A percentile compares a stretch with the other conserved stretches of the same genome.
Conservation (phyloP, 2,113 vertebrate species). For the Hippocampus barbouri region DNA sequence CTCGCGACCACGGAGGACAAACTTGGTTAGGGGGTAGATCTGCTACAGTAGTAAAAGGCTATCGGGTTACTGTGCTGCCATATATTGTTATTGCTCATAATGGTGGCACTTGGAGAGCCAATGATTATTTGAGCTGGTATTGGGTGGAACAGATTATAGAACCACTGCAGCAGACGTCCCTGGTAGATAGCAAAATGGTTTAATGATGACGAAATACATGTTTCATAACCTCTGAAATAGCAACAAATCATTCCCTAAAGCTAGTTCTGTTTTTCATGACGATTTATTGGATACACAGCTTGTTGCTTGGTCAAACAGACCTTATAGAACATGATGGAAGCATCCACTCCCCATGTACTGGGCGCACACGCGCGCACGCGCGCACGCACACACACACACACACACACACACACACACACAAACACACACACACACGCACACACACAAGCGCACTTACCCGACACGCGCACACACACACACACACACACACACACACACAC, state of each 20-base stretch:
- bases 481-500: background rate
- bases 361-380: constrained; percentile 3
- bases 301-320: constrained; percentile 58
- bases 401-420: too few species aligned
- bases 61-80: background rate
- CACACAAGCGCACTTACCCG: too few species aligned
- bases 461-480: background rate
- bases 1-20: too few species aligned
- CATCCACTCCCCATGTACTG: constrained; percentile 9
- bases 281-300: constrained; percentile 40
- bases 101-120: too few species aligned
- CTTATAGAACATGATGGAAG: constrained; percentile 41
- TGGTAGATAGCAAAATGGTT: background rate
- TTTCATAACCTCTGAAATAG: background rate
- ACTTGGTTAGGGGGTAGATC: too few species aligned
- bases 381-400: background rate
- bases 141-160: too few species aligned
- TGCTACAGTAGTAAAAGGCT: too few species aligned
- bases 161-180: too few species aligned
- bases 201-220: background rate
- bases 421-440: background rate
- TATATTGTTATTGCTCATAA: background rate
- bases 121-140: too few species aligned
- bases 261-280: constrained; percentile 19
- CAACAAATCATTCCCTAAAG: too few species aligned